A percentile compares a stretch with the other conserved stretches of the same genome.
Evolutionary conservation across 2,888 invertebrate genomes (phyloP).

Genomic region (Proisotoma minuta): DNA sequence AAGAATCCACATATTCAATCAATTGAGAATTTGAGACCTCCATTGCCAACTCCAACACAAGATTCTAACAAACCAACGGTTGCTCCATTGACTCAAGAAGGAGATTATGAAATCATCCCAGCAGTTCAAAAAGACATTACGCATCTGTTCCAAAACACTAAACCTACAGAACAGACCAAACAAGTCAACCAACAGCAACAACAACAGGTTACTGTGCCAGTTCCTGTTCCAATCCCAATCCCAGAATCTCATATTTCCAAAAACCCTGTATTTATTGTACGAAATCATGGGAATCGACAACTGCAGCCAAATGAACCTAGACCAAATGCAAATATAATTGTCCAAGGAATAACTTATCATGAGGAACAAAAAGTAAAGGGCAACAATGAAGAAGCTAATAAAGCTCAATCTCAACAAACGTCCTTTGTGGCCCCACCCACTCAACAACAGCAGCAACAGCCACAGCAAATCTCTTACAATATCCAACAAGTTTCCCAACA

Average conservation of each 20-base stretch:
- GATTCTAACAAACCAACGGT: neutral
- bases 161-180: conserved; percentile 15
- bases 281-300: conserved; percentile 19
- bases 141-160: conserved; percentile 39
- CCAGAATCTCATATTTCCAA: conserved; percentile 38
- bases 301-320: conserved; percentile 15
- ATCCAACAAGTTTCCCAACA: conserved; percentile 7
- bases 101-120: conserved; percentile 46
- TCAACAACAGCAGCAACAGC: neutral
- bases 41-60: conserved; percentile 1
- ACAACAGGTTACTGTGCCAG: conserved; percentile 20
- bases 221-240: conserved; percentile 45
- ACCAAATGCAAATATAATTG: conserved; percentile 15
- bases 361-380: conserved; percentile 19
- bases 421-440: neutral
- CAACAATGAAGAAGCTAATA: neutral
- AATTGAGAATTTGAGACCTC: conserved; percentile 9
- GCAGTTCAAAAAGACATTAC: conserved; percentile 46
- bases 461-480: neutral
- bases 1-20: conserved; percentile 29
- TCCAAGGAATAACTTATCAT: conserved; percentile 34
- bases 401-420: neutral
- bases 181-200: conserved; percentile 12
- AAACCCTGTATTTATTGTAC: conserved; percentile 36
- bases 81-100: conserved; percentile 25